Percentiles rank a stretch among this genome's conserved stretches.
phyloP scores from a whole-genome alignment of 2,797 vertebrate genomes.

The Propithecus deckenii region DNA sequence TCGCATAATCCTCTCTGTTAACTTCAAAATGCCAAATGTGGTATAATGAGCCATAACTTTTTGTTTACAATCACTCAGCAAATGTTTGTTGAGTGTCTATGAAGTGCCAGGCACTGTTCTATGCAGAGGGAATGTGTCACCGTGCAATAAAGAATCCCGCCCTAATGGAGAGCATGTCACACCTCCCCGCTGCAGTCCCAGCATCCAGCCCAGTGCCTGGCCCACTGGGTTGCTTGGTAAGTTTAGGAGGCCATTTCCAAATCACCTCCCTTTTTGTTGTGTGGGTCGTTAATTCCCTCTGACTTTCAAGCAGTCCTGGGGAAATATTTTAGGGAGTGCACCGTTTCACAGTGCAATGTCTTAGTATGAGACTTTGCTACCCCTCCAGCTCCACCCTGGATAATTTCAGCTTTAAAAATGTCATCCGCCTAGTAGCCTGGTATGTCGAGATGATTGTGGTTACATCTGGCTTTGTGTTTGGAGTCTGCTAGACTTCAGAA shows the following conservation, averaged over 20 bases:
- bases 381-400: conserved; percentile 2
- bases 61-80: not conserved
- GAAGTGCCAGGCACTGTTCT: not conserved
- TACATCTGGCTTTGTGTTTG: conserved; percentile 61
- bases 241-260: not conserved
- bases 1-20: not conserved
- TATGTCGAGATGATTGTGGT: conserved; percentile 58
- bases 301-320: not conserved
- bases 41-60: not conserved
- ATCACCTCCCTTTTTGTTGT: not conserved
- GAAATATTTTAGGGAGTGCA: not conserved
- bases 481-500: conserved; percentile 57
- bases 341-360: not conserved
- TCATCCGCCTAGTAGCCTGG: not conserved
- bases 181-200: not conserved
- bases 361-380: not conserved
- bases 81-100: not conserved
- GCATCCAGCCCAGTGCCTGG: not conserved
- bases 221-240: not conserved
- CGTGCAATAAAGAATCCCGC: not conserved
- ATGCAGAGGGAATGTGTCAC: not conserved
- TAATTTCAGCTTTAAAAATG: conserved; percentile 43
- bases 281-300: not conserved
- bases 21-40: not conserved
- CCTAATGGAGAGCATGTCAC: not conserved